phyloP scores from a whole-genome alignment of 2,888 invertebrate genomes.

The Thelaira solivaga region DNA sequence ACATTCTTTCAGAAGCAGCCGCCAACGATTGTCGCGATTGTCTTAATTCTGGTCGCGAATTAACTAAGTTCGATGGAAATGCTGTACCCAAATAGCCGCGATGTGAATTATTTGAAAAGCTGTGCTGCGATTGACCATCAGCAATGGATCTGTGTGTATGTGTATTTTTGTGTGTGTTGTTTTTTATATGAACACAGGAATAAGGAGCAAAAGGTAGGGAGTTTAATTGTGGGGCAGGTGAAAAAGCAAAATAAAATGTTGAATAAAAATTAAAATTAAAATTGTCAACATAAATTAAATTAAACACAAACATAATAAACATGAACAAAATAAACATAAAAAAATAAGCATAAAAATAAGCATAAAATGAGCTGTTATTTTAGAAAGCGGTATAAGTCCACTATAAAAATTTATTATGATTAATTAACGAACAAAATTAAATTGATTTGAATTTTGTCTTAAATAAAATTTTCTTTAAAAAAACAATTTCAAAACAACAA shows the following conservation, averaged over 20 bases:
- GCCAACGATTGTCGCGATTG: constrained; percentile 92
- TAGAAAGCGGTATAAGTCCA: no score
- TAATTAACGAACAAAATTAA: no score
- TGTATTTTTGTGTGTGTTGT: constrained; percentile 7
- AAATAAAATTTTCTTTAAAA: no score
- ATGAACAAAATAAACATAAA: no score
- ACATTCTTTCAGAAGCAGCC: constrained; percentile 88
- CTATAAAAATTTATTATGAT: no score
- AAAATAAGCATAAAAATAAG: no score
- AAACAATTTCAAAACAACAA: no score
- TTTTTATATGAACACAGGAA: constrained; percentile 1
- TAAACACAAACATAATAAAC: no score
- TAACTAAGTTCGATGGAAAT: constrained; percentile 86
- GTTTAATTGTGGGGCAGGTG: constrained; percentile 1
- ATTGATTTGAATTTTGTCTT: no score
- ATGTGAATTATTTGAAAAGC: constrained; percentile 89
- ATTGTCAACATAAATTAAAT: constrained; percentile 7
- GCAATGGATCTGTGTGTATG: constrained; percentile 83
- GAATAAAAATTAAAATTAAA: constrained; percentile 34
- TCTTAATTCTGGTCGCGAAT: constrained; percentile 87
- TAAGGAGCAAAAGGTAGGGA: constrained; percentile 16
- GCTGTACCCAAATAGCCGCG: constrained; percentile 83
- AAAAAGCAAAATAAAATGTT: constrained; percentile 44
- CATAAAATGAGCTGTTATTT: no score
- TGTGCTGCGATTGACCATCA: constrained; percentile 93